A percentile compares a stretch with the other conserved stretches of the same genome.
phyloP scores from a whole-genome alignment of 1,140 invertebrate species.

The Drosophila pallidifrons region DNA sequence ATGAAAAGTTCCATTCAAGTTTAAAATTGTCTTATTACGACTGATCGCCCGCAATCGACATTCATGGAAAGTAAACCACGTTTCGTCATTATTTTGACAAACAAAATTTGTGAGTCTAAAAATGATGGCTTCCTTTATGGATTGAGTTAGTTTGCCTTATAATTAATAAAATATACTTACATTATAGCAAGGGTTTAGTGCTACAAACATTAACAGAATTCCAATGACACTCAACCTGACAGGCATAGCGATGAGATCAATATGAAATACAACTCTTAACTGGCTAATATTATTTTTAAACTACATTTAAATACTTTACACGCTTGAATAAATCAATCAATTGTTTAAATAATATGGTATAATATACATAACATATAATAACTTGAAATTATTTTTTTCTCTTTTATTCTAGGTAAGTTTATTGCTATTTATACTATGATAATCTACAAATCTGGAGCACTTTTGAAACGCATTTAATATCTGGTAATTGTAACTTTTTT shows the following conservation, averaged over 20 bases:
- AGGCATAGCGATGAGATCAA: not conserved
- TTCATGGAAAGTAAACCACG: not conserved
- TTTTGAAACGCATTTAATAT: constrained; percentile 24
- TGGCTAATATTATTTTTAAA: too few relatives aligned
- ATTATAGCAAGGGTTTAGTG: not conserved
- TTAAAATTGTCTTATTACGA: not conserved
- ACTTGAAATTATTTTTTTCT: constrained; percentile 8
- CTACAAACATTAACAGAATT: not conserved
- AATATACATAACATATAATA: not conserved
- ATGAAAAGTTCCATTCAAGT: not conserved
- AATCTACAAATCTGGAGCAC: constrained; percentile 28
- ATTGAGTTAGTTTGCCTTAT: too few relatives aligned
- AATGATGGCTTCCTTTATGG: too few relatives aligned
- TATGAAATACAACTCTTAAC: not conserved
- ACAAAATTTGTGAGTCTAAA: not conserved
- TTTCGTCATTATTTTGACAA: not conserved
- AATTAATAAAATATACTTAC: too few relatives aligned
- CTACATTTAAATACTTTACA: not conserved
- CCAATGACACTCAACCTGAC: not conserved
- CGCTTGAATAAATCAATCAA: too few relatives aligned
- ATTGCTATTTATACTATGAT: constrained; percentile 3
- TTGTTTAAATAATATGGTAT: too few relatives aligned
- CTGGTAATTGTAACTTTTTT: constrained; percentile 35
- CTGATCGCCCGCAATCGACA: not conserved
- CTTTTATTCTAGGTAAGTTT: constrained; percentile 66